Conservation (phyloP, 2,113 vertebrate genomes). For the Gulo gulo region DNA sequence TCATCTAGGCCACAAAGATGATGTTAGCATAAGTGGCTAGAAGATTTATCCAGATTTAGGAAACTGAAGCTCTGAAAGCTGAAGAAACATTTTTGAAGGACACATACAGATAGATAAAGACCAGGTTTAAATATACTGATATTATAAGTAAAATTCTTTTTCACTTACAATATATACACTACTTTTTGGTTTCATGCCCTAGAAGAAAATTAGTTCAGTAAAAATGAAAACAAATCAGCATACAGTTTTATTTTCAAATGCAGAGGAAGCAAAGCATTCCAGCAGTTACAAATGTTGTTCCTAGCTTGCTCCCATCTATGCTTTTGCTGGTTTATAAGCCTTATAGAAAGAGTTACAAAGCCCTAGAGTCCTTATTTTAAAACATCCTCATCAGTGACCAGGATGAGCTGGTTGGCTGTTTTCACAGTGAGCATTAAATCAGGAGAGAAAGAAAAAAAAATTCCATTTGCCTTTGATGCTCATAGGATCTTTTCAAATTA, state of each 20-base stretch:
- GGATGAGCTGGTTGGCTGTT: background rate
- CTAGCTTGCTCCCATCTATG: background rate
- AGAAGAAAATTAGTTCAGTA: background rate
- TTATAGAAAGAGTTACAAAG: background rate
- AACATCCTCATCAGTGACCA: background rate
- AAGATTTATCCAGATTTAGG: background rate
- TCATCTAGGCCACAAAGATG: background rate
- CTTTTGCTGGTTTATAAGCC: background rate
- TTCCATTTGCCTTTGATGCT: background rate
- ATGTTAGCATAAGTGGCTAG: background rate
- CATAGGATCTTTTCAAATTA: background rate
- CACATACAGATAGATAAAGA: background rate
- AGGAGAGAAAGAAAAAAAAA: background rate
- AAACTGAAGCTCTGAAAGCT: background rate
- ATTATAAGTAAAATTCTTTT: background rate
- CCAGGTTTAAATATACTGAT: background rate
- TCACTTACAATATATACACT: background rate
- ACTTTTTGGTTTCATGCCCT: background rate
- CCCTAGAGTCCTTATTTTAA: background rate
- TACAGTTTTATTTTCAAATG: background rate
- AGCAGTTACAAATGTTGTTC: background rate
- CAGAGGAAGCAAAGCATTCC: background rate
- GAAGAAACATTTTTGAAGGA: background rate
- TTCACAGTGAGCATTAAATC: background rate
- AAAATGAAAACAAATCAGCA: constrained; percentile 13